Conservation (phyloP, 2,113 vertebrate genomes). For the Haemorhous mexicanus region DNA sequence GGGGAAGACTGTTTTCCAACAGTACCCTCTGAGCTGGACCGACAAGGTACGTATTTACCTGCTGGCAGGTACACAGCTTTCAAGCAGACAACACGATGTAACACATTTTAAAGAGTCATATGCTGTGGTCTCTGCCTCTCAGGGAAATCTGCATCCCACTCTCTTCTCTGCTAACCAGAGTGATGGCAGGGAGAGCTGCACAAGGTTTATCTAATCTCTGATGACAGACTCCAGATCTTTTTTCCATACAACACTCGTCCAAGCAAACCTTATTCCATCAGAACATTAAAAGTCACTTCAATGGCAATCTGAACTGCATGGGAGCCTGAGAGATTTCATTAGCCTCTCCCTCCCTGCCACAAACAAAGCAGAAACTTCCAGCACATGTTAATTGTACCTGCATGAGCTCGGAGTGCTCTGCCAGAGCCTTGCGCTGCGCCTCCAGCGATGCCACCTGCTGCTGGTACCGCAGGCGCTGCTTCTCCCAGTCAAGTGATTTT, state of each 20-base stretch:
- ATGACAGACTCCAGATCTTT: not conserved
- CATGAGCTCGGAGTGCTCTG: conserved; percentile 80
- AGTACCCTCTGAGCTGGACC: not conserved
- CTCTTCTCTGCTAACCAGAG: not conserved
- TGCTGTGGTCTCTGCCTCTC: not conserved
- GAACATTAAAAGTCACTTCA: not conserved
- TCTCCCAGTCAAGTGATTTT: conserved; percentile 86
- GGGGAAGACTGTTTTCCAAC: not conserved
- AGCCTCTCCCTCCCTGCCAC: not conserved
- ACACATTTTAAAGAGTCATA: not conserved
- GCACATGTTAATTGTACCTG: conserved; percentile 74
- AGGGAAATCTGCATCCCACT: not conserved
- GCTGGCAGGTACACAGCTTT: not conserved
- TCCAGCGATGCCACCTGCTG: conserved; percentile 86
- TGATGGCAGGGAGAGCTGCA: not conserved
- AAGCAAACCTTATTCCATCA: not conserved
- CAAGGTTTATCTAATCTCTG: not conserved
- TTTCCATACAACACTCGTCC: not conserved
- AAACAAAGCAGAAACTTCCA: not conserved
- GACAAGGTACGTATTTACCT: not conserved
- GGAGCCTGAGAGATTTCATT: not conserved
- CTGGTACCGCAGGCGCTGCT: conserved; percentile 83
- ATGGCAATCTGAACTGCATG: not conserved
- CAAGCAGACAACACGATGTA: not conserved
- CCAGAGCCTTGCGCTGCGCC: conserved; percentile 83